These are phyloP conservation scores for Agapornis roseicollis DNA, from an alignment of 2,113 vertebrate genomes.

Conservation along the genomic window DNA sequence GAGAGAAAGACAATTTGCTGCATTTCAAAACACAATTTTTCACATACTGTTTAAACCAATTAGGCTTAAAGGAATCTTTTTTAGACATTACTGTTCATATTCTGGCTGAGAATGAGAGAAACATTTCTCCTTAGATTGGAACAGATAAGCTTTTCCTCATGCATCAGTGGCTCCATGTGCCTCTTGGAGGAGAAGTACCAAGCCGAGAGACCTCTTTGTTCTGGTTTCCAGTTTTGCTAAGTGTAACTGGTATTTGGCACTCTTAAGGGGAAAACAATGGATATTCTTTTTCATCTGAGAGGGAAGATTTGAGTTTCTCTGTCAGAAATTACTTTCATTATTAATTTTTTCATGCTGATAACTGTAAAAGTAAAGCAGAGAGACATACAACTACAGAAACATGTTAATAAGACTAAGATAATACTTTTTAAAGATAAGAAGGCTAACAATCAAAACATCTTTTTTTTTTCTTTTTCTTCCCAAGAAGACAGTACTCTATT, in stretches of 20 bases:
- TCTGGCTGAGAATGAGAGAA: slow-evolving; percentile 25
- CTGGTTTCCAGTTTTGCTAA: slow-evolving; percentile 24
- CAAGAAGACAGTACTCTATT: background rate
- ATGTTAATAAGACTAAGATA: background rate
- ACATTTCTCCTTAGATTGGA: background rate
- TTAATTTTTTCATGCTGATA: background rate
- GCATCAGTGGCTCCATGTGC: slow-evolving; percentile 21
- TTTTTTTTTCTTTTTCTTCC: background rate
- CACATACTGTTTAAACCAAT: background rate
- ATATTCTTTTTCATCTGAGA: background rate
- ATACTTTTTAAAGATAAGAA: background rate
- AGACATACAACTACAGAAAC: background rate
- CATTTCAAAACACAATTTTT: background rate
- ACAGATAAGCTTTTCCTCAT: slow-evolving; percentile 18
- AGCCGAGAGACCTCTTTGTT: slow-evolving; percentile 39
- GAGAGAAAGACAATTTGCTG: background rate
- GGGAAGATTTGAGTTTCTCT: background rate
- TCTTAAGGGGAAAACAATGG: background rate
- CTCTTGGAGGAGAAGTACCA: slow-evolving; percentile 37
- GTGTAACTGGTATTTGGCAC: background rate
- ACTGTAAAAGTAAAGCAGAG: background rate
- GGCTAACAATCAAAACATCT: background rate
- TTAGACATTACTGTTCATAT: background rate
- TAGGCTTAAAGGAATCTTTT: background rate
- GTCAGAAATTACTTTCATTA: background rate